phyloP scores from a whole-genome alignment of 2,113 vertebrate genomes.

The Sturnira hondurensis region DNA sequence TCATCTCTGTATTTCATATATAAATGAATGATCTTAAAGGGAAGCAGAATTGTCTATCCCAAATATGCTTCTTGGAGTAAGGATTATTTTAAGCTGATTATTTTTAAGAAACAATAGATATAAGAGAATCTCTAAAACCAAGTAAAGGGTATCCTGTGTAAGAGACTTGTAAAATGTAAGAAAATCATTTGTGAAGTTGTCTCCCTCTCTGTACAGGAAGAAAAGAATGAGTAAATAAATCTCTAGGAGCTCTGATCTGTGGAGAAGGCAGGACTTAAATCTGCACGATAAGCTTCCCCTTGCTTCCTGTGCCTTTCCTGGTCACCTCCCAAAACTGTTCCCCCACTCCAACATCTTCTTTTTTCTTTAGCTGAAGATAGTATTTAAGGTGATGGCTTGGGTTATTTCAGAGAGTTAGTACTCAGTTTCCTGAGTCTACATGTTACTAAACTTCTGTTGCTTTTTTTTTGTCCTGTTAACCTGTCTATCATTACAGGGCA shows the following conservation, averaged over 20 bases:
- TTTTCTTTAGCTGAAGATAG: background rate
- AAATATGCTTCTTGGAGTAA: background rate
- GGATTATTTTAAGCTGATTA: no score
- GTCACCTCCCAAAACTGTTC: background rate
- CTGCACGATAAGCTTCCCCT: background rate
- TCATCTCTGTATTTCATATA: background rate
- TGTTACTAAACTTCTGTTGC: background rate
- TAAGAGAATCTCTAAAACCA: background rate
- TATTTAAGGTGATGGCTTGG: background rate
- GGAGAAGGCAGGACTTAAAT: background rate
- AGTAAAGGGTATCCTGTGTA: background rate
- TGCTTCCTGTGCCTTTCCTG: background rate
- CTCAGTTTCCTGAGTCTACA: background rate
- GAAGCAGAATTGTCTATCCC: background rate
- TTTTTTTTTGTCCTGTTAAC: background rate
- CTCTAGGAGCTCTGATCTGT: background rate
- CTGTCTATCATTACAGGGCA: background rate
- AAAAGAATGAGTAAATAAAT: background rate
- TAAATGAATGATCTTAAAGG: background rate
- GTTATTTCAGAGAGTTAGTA: background rate
- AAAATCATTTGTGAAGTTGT: background rate
- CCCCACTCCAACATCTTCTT: background rate
- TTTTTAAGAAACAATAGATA: no score
- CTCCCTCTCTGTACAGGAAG: background rate
- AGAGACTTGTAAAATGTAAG: background rate